Evolutionary conservation across 2,113 vertebrate genomes (phyloP).

Genomic region (Nibea coibor): DNA sequence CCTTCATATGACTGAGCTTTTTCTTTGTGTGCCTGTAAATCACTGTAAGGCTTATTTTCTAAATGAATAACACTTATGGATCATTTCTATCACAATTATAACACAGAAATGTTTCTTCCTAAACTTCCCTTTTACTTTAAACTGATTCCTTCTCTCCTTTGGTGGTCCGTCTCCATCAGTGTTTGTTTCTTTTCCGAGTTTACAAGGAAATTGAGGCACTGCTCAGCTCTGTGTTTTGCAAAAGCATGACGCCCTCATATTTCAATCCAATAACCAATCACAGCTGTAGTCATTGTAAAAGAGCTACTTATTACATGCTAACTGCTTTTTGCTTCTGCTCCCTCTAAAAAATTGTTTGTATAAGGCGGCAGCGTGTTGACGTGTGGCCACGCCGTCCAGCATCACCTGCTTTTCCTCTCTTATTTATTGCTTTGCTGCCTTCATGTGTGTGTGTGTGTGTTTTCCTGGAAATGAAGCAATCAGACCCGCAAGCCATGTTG

Average conservation of each 20-base stretch:
- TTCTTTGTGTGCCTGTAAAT: neutral
- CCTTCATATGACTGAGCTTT: constrained; percentile 39
- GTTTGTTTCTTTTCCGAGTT: neutral
- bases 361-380: neutral
- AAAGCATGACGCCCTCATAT: neutral
- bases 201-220: constrained; percentile 20
- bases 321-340: neutral
- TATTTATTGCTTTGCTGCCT: constrained; percentile 5
- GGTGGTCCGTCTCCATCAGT: constrained; percentile 4
- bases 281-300: neutral
- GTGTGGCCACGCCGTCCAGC: neutral
- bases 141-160: neutral
- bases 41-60: neutral
- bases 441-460: neutral
- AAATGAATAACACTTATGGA: neutral
- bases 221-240: constrained; percentile 8
- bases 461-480: constrained; percentile 20
- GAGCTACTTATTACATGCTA: neutral
- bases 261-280: neutral
- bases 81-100: neutral
- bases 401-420: constrained; percentile 22
- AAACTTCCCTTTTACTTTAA: neutral
- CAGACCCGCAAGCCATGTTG: neutral
- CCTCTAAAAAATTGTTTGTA: neutral
- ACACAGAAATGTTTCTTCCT: neutral